Conservation (phyloP, 1,140 invertebrate genomes). For the Trachelipus rathkii region DNA sequence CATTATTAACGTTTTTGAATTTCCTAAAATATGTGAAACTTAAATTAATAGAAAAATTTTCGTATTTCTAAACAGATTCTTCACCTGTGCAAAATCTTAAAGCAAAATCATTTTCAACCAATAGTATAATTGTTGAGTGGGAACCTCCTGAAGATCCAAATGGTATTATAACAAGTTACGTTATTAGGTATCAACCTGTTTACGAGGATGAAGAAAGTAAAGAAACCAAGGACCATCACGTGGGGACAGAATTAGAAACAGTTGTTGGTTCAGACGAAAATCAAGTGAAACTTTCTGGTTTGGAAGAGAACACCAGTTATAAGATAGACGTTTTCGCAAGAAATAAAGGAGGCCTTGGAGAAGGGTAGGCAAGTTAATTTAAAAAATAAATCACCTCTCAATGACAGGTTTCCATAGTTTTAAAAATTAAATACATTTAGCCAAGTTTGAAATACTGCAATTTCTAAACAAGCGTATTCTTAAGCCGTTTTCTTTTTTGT, state of each 20-base stretch:
- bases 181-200: slow-evolving; percentile 25
- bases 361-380: too few relatives aligned
- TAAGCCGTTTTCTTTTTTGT: too few relatives aligned
- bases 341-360: too few relatives aligned
- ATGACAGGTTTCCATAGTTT: too few relatives aligned
- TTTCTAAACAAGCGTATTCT: too few relatives aligned
- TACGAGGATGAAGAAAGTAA: slow-evolving; percentile 29
- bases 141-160: slow-evolving; percentile 30
- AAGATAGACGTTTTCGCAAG: slow-evolving; percentile 32
- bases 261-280: neutral
- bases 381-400: too few relatives aligned
- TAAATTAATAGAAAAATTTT: too few relatives aligned
- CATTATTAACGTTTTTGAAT: too few relatives aligned
- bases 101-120: too few relatives aligned
- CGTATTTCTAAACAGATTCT: slow-evolving; percentile 22
- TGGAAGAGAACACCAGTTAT: slow-evolving; percentile 28
- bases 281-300: slow-evolving; percentile 31
- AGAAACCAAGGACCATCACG: neutral
- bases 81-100: slow-evolving; percentile 32
- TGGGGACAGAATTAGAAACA: neutral
- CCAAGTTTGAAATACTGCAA: too few relatives aligned
- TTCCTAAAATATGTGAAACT: too few relatives aligned
- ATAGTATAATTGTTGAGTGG: slow-evolving; percentile 36
- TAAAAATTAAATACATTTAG: too few relatives aligned
- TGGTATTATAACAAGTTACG: slow-evolving; percentile 31